A percentile compares a stretch with the other conserved stretches of the same genome.
Evolutionary conservation across 2,113 vertebrate genomes (phyloP).

Genomic region (Bombycilla garrulus): DNA sequence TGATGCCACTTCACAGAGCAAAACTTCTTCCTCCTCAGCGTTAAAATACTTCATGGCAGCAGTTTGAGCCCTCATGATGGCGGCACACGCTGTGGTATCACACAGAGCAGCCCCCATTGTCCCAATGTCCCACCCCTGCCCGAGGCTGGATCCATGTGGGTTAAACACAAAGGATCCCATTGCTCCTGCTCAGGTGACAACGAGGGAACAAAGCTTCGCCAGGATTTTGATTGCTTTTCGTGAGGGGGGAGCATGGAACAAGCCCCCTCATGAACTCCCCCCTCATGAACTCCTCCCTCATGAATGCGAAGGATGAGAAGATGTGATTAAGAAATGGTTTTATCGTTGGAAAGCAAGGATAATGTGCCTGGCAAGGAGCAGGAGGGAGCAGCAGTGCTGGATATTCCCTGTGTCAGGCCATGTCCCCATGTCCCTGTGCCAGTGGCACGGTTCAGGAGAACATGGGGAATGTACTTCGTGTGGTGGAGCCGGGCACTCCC

Average conservation of each 20-base stretch:
- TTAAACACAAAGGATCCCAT: not conserved
- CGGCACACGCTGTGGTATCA: not conserved
- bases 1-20: not conserved
- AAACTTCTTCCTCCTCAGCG: fast-evolving
- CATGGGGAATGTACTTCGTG: fast-evolving
- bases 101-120: not conserved
- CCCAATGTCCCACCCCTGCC: not conserved
- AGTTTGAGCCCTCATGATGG: not conserved
- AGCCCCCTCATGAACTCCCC: too few species aligned
- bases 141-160: not conserved
- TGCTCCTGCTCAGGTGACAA: fast-evolving
- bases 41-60: not conserved
- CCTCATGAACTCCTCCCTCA: too few species aligned
- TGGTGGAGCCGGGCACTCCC: not conserved
- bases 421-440: not conserved
- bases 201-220: not conserved
- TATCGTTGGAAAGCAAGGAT: not conserved
- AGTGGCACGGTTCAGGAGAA: fast-evolving
- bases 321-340: not conserved
- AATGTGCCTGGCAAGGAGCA: not conserved
- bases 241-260: not conserved
- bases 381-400: fast-evolving
- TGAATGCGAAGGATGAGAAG: not conserved
- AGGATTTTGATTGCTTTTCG: not conserved
- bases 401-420: not conserved